A percentile compares a stretch with the other conserved stretches of the same genome.
phyloP scores from a whole-genome alignment of 1,140 invertebrate species.

The Pseudomyrmex gracilis region DNA sequence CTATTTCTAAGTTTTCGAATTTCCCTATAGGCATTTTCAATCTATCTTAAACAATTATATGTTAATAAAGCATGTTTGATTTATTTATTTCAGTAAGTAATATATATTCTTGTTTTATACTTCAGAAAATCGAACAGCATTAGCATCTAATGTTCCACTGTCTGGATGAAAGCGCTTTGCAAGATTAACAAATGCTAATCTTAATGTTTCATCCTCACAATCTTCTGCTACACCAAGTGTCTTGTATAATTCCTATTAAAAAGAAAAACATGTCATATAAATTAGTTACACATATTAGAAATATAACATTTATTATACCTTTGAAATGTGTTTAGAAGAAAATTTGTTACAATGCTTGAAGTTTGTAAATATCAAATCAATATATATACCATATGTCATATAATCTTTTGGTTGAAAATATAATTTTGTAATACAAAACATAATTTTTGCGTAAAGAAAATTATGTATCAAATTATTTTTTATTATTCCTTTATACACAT shows the following conservation, averaged over 20 bases:
- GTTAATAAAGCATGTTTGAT: not conserved
- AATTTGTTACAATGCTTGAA: conserved; percentile 27
- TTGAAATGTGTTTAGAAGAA: conserved; percentile 18
- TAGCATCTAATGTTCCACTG: conserved; percentile 88
- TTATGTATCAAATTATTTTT: no score
- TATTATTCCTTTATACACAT: not conserved
- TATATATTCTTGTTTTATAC: conserved; percentile 77
- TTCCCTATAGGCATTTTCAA: conserved; percentile 87
- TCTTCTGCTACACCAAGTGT: conserved; percentile 88
- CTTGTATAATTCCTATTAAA: conserved; percentile 88
- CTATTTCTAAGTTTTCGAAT: conserved; percentile 82
- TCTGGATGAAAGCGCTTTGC: conserved; percentile 95
- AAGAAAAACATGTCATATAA: not conserved
- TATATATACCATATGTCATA: not conserved
- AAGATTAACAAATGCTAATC: conserved; percentile 90
- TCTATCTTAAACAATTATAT: conserved; percentile 72
- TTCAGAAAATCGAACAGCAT: conserved; percentile 90
- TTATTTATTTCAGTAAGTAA: not conserved
- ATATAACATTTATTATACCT: conserved; percentile 22
- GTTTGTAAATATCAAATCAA: conserved; percentile 21
- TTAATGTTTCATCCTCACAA: conserved; percentile 90
- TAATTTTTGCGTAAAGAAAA: conserved; percentile 13
- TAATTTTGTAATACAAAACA: conserved; percentile 40
- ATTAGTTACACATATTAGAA: not conserved
- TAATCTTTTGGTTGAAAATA: not conserved